Evolutionary conservation across 2,888 invertebrate species (phyloP).

Genomic region (Phragmatobia fuliginosa): DNA sequence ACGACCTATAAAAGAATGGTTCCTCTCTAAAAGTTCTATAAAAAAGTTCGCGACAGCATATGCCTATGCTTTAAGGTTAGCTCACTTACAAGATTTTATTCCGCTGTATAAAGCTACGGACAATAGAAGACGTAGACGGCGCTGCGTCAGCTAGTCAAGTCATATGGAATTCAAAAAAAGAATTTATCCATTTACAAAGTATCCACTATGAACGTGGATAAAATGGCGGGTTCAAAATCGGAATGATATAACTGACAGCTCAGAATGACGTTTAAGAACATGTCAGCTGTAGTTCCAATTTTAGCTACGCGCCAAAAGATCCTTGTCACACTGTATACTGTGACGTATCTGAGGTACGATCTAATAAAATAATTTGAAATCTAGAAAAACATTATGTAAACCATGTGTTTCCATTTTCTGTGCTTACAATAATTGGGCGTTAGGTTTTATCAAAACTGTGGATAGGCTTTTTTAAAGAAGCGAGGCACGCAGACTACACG

Average conservation of each 20-base stretch:
- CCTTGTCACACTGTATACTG: not conserved
- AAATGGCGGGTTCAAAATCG: not conserved
- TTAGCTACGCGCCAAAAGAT: not conserved
- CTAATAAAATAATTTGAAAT: not conserved
- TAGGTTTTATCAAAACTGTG: too few species aligned
- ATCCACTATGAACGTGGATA: not conserved
- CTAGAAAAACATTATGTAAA: not conserved
- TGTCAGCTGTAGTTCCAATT: not conserved
- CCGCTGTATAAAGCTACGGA: too few species aligned
- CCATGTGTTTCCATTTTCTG: not conserved
- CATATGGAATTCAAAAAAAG: not conserved
- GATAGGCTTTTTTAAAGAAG: too few species aligned
- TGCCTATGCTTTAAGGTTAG: too few species aligned
- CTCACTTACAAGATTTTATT: too few species aligned
- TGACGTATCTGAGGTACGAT: not conserved
- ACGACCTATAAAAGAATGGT: too few species aligned
- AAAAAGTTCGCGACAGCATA: too few species aligned
- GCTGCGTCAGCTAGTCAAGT: too few species aligned
- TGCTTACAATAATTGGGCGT: not conserved
- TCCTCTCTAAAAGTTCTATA: too few species aligned
- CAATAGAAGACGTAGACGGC: too few species aligned
- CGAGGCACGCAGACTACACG: too few species aligned
- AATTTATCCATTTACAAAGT: not conserved
- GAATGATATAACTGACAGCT: not conserved
- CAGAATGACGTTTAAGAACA: not conserved